phyloP scores from a whole-genome alignment of 2,888 invertebrate genomes.

The Diaphora mendica region DNA sequence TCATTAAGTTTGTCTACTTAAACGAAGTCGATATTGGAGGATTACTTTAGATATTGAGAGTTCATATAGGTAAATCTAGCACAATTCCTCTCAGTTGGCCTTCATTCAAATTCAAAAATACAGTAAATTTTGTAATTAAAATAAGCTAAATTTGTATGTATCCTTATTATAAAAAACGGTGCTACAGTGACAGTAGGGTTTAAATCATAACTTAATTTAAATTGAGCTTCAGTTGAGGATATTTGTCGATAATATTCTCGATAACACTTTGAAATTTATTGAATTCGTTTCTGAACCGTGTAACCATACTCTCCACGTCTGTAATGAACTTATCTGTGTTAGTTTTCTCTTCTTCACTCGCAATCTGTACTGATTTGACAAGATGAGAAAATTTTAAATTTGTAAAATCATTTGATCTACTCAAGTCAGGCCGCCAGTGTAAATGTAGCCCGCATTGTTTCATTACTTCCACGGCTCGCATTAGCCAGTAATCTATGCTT shows the following conservation, averaged over 20 bases:
- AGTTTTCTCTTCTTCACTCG: constrained; percentile 43
- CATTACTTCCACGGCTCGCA: background rate
- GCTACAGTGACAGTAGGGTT: background rate
- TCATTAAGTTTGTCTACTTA: background rate
- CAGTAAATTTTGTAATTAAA: background rate
- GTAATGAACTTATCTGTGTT: constrained; percentile 58
- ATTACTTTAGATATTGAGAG: background rate
- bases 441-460: background rate
- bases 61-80: background rate
- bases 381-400: constrained; percentile 19
- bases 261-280: constrained; percentile 47
- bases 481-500: constrained; percentile 6
- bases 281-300: constrained; percentile 50
- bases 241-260: constrained; percentile 50
- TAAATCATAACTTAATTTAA: background rate
- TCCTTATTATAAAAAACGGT: background rate
- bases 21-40: background rate
- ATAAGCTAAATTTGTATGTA: background rate
- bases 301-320: constrained; percentile 56
- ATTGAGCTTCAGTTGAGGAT: constrained; percentile 38
- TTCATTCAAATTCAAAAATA: background rate
- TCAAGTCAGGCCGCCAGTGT: constrained; percentile 7
- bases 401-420: constrained; percentile 1
- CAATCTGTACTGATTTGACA: constrained; percentile 12
- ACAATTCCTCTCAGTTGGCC: background rate